Evolutionary conservation across 1,140 invertebrate genomes (phyloP).

Genomic region (Telenomus remus): DNA sequence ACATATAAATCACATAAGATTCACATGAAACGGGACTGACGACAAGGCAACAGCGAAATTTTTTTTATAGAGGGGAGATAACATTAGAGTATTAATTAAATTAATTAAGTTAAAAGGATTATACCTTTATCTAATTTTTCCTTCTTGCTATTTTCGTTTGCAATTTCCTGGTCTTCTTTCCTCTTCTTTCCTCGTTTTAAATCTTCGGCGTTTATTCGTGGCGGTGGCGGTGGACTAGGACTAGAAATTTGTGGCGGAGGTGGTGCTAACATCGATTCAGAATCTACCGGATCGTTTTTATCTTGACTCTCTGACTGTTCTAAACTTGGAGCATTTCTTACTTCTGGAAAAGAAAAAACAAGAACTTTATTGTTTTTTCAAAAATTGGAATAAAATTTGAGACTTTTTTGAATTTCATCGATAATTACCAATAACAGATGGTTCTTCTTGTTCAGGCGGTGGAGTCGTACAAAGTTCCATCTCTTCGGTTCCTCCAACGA

Average conservation of each 20-base stretch:
- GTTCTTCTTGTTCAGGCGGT: conserved; percentile 74
- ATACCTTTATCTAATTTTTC: conserved; percentile 62
- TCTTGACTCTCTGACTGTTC: conserved; percentile 6
- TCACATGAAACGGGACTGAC: too few species aligned
- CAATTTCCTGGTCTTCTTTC: conserved; percentile 60
- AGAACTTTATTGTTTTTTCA: not conserved
- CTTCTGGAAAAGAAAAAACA: conserved; percentile 21
- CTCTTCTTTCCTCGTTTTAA: conserved; percentile 63
- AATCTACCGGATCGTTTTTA: conserved; percentile 13
- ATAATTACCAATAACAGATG: conserved; percentile 59
- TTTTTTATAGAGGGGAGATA: too few species aligned
- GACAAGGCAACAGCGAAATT: too few species aligned
- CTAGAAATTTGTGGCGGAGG: conserved; percentile 67
- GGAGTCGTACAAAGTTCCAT: conserved; percentile 80
- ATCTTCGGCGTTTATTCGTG: conserved; percentile 68
- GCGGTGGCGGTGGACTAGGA: conserved; percentile 70
- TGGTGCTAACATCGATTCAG: conserved; percentile 39
- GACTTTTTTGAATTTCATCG: not conserved
- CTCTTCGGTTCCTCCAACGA: conserved; percentile 77
- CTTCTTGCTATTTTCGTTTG: conserved; percentile 54
- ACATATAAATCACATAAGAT: too few species aligned
- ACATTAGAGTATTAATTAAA: too few species aligned
- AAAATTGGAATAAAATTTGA: not conserved
- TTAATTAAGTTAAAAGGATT: too few species aligned
- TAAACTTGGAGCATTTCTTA: conserved; percentile 9